Evolutionary conservation across 2,797 vertebrate genomes (phyloP), one percentile per base, ranked within the genome.

Genomic region (Pterois miles): DNA sequence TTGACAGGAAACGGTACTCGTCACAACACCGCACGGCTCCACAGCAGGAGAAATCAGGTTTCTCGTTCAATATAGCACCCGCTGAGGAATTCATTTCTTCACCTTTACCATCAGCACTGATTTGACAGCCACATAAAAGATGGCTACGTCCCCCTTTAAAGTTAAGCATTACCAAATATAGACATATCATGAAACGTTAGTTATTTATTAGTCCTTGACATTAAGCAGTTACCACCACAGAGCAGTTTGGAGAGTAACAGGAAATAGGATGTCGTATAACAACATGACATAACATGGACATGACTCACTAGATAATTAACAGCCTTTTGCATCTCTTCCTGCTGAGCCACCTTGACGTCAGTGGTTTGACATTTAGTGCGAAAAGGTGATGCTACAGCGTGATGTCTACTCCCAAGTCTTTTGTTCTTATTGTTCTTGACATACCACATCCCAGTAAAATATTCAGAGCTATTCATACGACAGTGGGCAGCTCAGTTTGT

Each of bases 341-440:
- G 70, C 66, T 73, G 72, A 78, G 72, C 23, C 23, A 16, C 62
- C n/a, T 33, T 10, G 9, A 52, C 40, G 23, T 64, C 43, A 48
- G 33, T 1, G 29, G 36, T 54, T 40, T 84, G 82, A 86, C 71
- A 77, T 85, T 84, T 74, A 71, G 38, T 14, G 50, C 58, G 54
- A 77, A 77, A 62, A 78, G 68, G 82, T 65, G 72, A 65, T 1
- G 52, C 67, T 29, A 18, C 52, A 73, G 16, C 48, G 59, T 77
- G 46, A 65, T 3, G 2, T 7, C 27, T 13, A 13, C 34, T 71
- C 23, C 23, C 52, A 34, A 18, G 46, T 18, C 50, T 31, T 3
- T 33, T 23, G 62, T 23, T 29, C 23, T 27, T 9, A 56, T 23
- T 23, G 23, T n/a, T 36, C 71, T 14, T 27, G 66, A 80, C 64